Conservation (phyloP, 2,113 vertebrate species). For the Notechis scutatus region DNA sequence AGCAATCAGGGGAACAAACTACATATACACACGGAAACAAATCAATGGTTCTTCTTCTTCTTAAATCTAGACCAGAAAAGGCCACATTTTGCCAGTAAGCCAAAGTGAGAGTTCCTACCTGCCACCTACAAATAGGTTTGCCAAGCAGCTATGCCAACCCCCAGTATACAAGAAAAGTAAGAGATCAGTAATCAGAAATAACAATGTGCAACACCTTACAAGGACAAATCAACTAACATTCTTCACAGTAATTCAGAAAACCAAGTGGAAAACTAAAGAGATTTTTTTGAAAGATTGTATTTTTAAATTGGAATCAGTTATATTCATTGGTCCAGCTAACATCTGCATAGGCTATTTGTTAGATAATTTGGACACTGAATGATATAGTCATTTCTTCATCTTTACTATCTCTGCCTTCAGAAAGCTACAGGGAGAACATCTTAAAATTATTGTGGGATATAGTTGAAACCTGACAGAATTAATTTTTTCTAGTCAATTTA, state of each 20-base stretch:
- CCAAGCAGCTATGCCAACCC: not conserved
- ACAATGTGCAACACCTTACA: not conserved
- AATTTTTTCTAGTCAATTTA: not conserved
- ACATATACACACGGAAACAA: not conserved
- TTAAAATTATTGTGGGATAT: not conserved
- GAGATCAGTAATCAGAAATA: not conserved
- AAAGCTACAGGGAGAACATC: not conserved
- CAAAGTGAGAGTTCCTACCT: not conserved
- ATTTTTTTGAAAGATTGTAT: not conserved
- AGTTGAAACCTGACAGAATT: not conserved
- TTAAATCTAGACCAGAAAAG: not conserved
- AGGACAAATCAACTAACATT: not conserved
- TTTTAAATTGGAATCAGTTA: not conserved
- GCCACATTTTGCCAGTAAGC: not conserved
- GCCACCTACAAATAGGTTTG: not conserved
- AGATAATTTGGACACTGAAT: not conserved
- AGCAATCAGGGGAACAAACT: not conserved
- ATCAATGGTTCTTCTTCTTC: not conserved
- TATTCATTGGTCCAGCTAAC: not conserved
- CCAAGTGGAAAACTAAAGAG: not conserved
- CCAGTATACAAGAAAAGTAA: not conserved
- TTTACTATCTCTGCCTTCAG: not conserved
- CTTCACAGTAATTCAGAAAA: not conserved
- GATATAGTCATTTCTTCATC: not conserved
- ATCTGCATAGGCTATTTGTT: not conserved